Percentiles rank a stretch among this genome's conserved stretches.
Evolutionary conservation across 2,888 invertebrate species (phyloP).

Genomic region (Leptopilina syphax): DNA sequence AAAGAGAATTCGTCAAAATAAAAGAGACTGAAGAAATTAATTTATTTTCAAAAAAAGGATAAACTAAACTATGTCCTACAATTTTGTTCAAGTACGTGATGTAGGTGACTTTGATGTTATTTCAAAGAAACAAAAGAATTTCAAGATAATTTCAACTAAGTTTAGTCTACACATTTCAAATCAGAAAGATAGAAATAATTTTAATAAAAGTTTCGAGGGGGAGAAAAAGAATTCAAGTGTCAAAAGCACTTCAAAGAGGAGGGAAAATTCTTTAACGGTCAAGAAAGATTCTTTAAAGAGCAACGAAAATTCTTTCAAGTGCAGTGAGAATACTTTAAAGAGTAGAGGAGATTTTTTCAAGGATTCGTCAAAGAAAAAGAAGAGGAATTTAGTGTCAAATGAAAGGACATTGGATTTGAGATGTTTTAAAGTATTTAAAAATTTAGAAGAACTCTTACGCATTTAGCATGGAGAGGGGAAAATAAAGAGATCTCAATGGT

Average conservation of each 20-base stretch:
- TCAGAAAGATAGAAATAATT: neutral
- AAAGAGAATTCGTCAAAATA: conserved; percentile 21
- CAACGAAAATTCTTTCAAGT: neutral
- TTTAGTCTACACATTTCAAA: no score
- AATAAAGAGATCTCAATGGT: conserved; percentile 54
- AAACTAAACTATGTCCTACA: conserved; percentile 33
- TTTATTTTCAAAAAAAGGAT: conserved; percentile 47
- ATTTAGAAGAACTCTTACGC: neutral
- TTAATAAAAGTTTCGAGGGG: neutral
- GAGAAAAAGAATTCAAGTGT: neutral
- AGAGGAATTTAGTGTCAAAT: neutral
- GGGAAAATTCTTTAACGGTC: neutral
- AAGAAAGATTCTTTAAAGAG: neutral
- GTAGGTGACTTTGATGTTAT: neutral
- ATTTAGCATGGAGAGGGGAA: conserved; percentile 20
- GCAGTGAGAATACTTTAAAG: no score
- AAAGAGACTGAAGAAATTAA: conserved; percentile 55
- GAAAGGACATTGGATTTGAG: neutral
- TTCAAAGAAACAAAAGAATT: neutral
- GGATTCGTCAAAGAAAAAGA: neutral
- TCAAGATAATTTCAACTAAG: neutral
- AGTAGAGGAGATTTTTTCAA: neutral
- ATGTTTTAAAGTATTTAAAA: neutral
- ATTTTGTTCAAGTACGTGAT: conserved; percentile 18
- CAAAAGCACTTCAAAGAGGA: neutral